Evolutionary conservation across 2,888 invertebrate species (phyloP), one percentile per base, ranked within the genome.

Genomic region (Cheilosia vernalis): DNA sequence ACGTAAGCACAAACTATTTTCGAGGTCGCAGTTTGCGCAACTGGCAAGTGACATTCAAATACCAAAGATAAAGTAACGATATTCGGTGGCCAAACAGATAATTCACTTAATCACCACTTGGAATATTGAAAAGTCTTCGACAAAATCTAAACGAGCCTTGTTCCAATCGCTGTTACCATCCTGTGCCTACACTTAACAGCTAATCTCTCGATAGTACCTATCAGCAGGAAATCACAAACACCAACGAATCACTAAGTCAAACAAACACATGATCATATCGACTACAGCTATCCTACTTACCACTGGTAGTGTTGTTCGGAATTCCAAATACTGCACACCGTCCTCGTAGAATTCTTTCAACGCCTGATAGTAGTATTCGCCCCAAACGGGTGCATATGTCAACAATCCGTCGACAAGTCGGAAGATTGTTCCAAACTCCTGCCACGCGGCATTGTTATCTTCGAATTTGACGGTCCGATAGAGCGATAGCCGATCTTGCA

Each of bases 291-390:
- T 19, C 13, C 0, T 5, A 80, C 84, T 86, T 84, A 92, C 92
- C 81, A 81, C 89, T 0, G 95, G 94, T 30, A 96, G 90, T 0
- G 94, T 90, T n/a, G 94, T 93, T 63, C 96, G 92, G 2, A 96
- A 91, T 91, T 96, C 96, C 21, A 95, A 89, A 87, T 96, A 96
- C 90, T 95, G 93, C 0, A 96, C 93, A 73, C 95, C 95, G 88
- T 96, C 95, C 5, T 94, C 93, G 88, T 93, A 93, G 67, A 95
- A 93, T 82, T 94, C 94, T 81, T 93, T 90, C 1, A 96, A 90
- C 0, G 94, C 94, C 80, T 94, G 94, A 87, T 95, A 94, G 87
- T 95, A 94, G 88, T 95, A 95, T 69, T 94, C 94, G 63, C 94
- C 93, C 93, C 94, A 95, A 5, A 95, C 93, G 0, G 95, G 95